Conservation (phyloP, 2,797 vertebrate genomes). For the Sebastolobus altivelis region DNA sequence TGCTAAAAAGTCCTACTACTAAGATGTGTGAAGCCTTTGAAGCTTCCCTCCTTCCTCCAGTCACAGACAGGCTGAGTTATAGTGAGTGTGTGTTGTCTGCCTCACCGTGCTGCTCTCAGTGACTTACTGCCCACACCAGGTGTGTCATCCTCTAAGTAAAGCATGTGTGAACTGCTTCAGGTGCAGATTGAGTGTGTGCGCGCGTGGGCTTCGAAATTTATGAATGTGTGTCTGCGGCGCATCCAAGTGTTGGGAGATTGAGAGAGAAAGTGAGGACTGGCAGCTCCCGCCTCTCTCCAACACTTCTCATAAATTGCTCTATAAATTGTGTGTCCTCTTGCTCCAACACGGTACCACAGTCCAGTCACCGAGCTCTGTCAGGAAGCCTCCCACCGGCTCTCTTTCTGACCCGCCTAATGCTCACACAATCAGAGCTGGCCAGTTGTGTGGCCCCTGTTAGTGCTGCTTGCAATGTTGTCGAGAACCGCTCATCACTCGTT, state of each 20-base stretch:
- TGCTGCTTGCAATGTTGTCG: no score
- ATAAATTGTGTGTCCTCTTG: conserved; percentile 53
- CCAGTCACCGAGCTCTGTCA: background rate
- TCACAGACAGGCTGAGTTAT: conserved; percentile 19
- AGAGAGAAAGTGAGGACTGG: conserved; percentile 52
- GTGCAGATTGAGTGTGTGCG: conserved; percentile 19
- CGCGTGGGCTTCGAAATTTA: conserved; percentile 25
- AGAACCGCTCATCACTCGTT: no score
- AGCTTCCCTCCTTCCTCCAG: background rate
- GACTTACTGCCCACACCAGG: conserved; percentile 42
- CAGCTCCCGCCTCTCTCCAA: conserved; percentile 43
- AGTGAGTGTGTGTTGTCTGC: conserved; percentile 23
- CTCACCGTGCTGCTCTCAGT: conserved; percentile 11
- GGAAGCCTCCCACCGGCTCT: background rate
- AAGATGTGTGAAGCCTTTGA: background rate
- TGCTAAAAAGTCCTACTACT: background rate
- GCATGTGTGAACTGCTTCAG: conserved; percentile 24
- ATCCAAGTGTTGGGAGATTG: conserved; percentile 45
- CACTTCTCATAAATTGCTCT: conserved; percentile 53
- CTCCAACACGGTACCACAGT: conserved; percentile 13
- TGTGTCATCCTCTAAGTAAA: conserved; percentile 41
- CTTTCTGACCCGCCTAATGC: background rate
- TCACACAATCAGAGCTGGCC: no score
- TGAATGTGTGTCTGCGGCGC: conserved; percentile 43
- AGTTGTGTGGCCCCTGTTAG: no score